These are phyloP conservation scores for Hemitrygon akajei DNA, from an alignment of 2,797 vertebrate species.

Conservation along the genomic window DNA sequence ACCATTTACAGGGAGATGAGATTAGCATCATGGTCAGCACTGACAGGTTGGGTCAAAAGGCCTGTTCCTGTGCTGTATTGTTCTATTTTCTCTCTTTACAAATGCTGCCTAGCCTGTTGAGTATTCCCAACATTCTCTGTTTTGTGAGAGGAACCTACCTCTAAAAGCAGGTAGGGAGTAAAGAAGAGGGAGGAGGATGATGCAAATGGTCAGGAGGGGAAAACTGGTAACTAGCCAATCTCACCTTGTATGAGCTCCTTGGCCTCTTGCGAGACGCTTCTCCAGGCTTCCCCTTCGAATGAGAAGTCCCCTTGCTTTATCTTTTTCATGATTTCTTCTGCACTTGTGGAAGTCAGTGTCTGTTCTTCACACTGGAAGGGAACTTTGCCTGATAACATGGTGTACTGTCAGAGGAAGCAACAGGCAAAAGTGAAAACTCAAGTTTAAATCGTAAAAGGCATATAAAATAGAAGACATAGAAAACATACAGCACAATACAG, in stretches of 20 bases:
- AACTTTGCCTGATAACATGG: slow-evolving; percentile 95
- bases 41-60: no score
- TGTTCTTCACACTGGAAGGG: slow-evolving; percentile 92
- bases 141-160: neutral
- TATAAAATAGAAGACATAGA: no score
- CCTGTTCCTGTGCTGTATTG: no score
- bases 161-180: neutral
- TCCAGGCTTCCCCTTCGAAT: slow-evolving; percentile 94
- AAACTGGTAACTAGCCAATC: neutral
- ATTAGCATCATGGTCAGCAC: no score
- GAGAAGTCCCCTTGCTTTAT: slow-evolving; percentile 97
- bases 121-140: no score
- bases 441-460: neutral
- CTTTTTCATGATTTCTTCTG: slow-evolving; percentile 96
- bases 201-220: neutral
- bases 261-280: slow-evolving; percentile 88
- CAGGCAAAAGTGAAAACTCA: neutral
- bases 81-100: no score
- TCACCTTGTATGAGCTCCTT: slow-evolving; percentile 94
- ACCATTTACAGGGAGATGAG: no score
- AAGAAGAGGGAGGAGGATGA: neutral
- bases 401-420: slow-evolving; percentile 67
- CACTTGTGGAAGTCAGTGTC: slow-evolving; percentile 81
- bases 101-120: no score
- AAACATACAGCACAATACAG: no score